phyloP scores from a whole-genome alignment of 2,797 vertebrate genomes.

The Rousettus madagascariensis region DNA sequence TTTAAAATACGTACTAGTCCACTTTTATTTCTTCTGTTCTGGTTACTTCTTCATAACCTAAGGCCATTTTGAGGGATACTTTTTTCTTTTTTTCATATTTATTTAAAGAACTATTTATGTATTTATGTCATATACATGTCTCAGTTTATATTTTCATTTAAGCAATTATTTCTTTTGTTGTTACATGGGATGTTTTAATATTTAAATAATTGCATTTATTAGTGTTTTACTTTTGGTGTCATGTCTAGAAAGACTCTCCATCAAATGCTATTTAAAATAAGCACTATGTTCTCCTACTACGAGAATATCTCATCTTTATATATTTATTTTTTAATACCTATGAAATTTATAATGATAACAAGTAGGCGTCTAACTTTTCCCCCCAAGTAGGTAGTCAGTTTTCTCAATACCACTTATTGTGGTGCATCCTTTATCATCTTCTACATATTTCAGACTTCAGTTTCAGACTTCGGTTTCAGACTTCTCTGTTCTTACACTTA shows the following conservation, averaged over 20 bases:
- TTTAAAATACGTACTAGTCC: background rate
- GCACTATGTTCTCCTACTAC: background rate
- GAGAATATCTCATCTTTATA: background rate
- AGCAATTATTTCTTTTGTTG: background rate
- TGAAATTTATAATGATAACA: background rate
- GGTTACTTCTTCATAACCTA: background rate
- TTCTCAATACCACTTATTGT: background rate
- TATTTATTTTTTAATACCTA: background rate
- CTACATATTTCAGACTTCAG: background rate
- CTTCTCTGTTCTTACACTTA: background rate
- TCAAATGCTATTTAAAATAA: background rate
- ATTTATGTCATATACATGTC: background rate
- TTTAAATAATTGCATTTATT: background rate
- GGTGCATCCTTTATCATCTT: background rate
- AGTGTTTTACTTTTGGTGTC: background rate
- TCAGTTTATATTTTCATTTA: background rate
- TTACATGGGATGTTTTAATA: background rate
- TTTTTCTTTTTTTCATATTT: background rate
- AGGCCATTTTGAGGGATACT: background rate
- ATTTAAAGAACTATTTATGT: background rate
- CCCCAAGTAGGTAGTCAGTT: background rate
- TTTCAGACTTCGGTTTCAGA: slow-evolving; percentile 3
- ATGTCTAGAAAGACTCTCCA: background rate
- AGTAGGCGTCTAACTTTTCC: background rate
- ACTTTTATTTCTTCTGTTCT: background rate